Conservation (phyloP, 2,113 vertebrate species). For the Rousettus leschenaultii region DNA sequence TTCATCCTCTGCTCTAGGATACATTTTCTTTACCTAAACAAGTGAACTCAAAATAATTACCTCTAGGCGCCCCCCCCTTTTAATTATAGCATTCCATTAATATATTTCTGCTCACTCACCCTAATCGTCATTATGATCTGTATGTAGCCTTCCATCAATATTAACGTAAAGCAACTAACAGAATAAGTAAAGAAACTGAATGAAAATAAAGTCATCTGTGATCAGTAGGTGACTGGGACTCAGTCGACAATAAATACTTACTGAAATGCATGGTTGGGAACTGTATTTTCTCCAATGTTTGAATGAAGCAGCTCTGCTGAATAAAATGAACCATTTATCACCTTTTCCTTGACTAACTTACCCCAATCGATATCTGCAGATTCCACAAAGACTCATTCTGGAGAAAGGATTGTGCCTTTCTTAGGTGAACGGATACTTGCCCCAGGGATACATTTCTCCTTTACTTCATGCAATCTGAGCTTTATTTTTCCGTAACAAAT, state of each 20-base stretch:
- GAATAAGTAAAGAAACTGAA: background rate
- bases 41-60: background rate
- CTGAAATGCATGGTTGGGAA: background rate
- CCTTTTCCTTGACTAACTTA: accelerated
- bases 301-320: background rate
- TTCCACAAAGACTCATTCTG: background rate
- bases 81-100: background rate
- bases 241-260: background rate
- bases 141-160: background rate
- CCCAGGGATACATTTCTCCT: background rate
- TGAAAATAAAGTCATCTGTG: background rate
- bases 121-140: background rate
- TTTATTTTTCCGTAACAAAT: background rate
- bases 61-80: background rate
- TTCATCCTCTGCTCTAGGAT: background rate
- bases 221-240: background rate
- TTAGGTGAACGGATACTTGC: background rate
- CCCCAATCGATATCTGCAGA: background rate
- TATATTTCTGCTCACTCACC: background rate
- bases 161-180: background rate
- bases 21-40: background rate
- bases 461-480: background rate
- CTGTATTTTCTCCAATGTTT: background rate
- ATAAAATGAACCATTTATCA: background rate
- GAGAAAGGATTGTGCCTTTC: background rate